Evolutionary conservation across 2,888 invertebrate species (phyloP).

Genomic region (Xestia c-nigrum): DNA sequence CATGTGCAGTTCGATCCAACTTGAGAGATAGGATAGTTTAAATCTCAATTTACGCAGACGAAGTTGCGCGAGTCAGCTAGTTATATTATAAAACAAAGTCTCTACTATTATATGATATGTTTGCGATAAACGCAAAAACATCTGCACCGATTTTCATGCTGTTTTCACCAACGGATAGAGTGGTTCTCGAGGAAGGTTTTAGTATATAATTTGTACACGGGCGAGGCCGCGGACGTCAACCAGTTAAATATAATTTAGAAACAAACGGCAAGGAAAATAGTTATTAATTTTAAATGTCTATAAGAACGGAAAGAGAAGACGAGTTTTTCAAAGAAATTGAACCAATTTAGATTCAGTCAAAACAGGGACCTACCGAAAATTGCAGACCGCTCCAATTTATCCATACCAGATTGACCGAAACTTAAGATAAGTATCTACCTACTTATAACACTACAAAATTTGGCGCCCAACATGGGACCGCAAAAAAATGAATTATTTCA

Average conservation of each 20-base stretch:
- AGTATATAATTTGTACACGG: no score
- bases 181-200: no score
- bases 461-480: constrained; percentile 69
- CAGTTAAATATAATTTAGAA: not conserved
- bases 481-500: constrained; percentile 44
- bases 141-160: no score
- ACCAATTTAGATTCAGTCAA: not conserved
- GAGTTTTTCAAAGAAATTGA: not conserved
- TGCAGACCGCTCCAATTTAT: not conserved
- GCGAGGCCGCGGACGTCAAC: no score
- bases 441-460: constrained; percentile 32
- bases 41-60: no score
- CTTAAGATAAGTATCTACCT: not conserved
- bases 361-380: not conserved
- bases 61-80: no score
- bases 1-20: no score
- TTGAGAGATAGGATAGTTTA: no score
- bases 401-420: not conserved
- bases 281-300: not conserved
- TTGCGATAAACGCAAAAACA: no score
- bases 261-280: not conserved
- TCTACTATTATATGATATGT: no score
- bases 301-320: not conserved
- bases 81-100: no score
- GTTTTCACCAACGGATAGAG: no score